Evolutionary conservation across 2,888 invertebrate species (phyloP), one percentile per base, ranked within the genome.

Genomic region (Argyresthia goedartella): DNA sequence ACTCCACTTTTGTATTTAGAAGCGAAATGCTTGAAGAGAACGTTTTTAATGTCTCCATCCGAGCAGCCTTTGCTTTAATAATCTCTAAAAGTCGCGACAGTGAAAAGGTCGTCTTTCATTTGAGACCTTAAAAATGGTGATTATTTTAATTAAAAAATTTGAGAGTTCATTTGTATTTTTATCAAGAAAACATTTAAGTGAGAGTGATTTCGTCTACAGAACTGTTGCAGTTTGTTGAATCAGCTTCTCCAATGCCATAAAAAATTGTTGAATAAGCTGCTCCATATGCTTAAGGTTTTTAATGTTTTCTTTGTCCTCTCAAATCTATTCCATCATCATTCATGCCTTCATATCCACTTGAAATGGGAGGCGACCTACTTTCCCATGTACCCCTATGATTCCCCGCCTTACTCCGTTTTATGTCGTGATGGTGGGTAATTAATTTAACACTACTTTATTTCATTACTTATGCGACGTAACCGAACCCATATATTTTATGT

Each of bases 371-470:
- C 44, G 16, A 25, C 25, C 25, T 25, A 25, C 25, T 25, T 25
- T 25, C 25, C 25, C 25, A 25, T 25, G 25, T 25, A 25, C 58
- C 60, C 59, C 57, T 56, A 61, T 55, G 54, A 52, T 48, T 51
- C 45, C 49, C 55, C 55, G 60, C 66, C 60, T 63, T 62, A 58
- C 55, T 54, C 58, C 60, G 63, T 67, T 67, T 72, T 75, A 73
- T 81, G 74, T 69, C 85, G 77, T 84, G 82, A 76, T 74, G 69
- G 62, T 57, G 61, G 64, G 77, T 81, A 84, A 85, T 85, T 82
- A 84, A 82, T 85, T 81, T 76, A 73, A 71, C 74, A 76, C 77
- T 82, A 82, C 78, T 82, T 81, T 82, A 85, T 81, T 81, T 74
- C 73, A 79, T 81, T 81, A 81, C 73, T 67, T 69, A 69, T 67